Evolutionary conservation across 2,113 vertebrate genomes (phyloP).

Genomic region (Dipodomys ordii): DNA sequence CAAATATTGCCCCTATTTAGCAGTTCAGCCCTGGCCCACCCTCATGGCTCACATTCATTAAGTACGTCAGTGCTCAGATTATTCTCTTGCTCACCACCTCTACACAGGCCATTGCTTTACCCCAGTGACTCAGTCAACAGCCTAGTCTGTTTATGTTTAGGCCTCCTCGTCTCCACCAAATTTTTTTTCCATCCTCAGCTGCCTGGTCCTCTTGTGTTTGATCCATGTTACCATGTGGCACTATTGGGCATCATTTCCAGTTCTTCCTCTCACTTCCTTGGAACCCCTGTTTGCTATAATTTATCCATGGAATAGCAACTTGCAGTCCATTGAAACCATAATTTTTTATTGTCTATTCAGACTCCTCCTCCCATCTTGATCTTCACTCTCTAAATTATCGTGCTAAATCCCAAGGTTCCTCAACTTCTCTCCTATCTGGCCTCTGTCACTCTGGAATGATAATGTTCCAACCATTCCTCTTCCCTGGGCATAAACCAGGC

Average conservation of each 20-base stretch:
- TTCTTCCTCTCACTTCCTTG: background rate
- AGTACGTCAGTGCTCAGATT: background rate
- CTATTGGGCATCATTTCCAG: background rate
- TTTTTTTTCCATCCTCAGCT: background rate
- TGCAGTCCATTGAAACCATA: background rate
- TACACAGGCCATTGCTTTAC: background rate
- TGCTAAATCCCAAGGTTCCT: background rate
- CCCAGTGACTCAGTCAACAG: background rate
- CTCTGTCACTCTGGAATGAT: background rate
- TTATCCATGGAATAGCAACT: background rate
- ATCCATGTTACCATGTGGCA: background rate
- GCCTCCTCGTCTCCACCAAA: background rate
- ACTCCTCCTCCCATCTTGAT: too few relatives aligned
- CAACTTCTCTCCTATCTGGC: background rate
- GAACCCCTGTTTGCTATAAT: background rate
- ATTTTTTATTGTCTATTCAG: background rate
- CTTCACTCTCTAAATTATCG: background rate
- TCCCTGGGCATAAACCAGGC: background rate
- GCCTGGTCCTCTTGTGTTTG: background rate
- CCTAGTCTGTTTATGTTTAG: too few relatives aligned
- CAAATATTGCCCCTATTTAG: background rate
- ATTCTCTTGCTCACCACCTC: background rate
- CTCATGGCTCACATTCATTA: background rate
- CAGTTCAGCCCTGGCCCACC: accelerated
- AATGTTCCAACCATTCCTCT: background rate